A percentile compares a stretch with the other conserved stretches of the same genome.
These are phyloP conservation scores for Aplocera efformata DNA, from an alignment of 2,888 invertebrate genomes.

Conservation along the genomic window DNA sequence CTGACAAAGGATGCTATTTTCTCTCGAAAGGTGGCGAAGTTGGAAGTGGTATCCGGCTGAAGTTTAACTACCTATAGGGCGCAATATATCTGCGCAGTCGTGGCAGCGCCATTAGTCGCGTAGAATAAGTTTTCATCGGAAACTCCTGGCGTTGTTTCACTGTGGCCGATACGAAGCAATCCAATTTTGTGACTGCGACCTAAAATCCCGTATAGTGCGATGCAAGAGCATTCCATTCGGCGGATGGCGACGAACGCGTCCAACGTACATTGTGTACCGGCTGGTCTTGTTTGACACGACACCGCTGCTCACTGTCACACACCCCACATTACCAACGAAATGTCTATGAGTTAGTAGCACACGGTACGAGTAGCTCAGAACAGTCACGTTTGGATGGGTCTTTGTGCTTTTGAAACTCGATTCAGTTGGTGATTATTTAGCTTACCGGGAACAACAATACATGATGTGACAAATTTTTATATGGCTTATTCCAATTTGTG, in stretches of 20 bases:
- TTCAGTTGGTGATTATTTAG: not conserved
- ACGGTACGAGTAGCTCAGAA: conserved; percentile 1
- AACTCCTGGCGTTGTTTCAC: conserved; percentile 47
- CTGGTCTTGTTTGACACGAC: conserved; percentile 19
- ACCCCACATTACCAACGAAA: conserved; percentile 14
- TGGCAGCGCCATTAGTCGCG: conserved; percentile 32
- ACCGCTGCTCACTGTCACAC: conserved; percentile 16
- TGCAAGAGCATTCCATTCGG: conserved; percentile 48
- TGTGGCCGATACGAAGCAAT: conserved; percentile 53
- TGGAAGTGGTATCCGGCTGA: conserved; percentile 23
- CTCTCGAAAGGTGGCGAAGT: conserved; percentile 22
- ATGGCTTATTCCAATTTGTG: too few species aligned
- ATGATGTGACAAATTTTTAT: too few species aligned
- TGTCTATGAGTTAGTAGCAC: not conserved
- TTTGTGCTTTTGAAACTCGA: not conserved
- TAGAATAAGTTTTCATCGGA: conserved; percentile 50
- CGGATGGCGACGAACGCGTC: conserved; percentile 30
- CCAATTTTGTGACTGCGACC: conserved; percentile 58
- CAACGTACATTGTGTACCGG: conserved; percentile 14
- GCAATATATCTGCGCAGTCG: conserved; percentile 22
- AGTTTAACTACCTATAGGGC: conserved; percentile 15
- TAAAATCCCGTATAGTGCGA: conserved; percentile 44
- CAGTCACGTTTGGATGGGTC: conserved; percentile 1
- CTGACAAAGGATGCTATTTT: conserved; percentile 23
- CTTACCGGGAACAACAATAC: too few species aligned